These are phyloP conservation scores for Camponotus fellah DNA, from an alignment of 2,888 invertebrate genomes.

Conservation along the genomic window DNA sequence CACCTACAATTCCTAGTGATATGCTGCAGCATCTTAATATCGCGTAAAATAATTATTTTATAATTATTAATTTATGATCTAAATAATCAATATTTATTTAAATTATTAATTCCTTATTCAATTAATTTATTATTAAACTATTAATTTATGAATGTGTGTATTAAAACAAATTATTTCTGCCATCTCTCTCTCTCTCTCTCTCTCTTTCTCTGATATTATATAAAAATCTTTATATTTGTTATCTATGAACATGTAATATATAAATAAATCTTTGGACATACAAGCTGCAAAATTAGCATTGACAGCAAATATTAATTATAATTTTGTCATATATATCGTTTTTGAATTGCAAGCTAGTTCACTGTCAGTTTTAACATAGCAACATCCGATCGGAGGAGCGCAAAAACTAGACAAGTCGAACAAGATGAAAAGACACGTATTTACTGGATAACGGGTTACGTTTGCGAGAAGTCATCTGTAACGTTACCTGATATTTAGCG, in stretches of 20 bases:
- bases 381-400: neutral
- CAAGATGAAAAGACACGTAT: conserved; percentile 19
- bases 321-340: conserved; percentile 1
- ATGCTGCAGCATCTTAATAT: neutral
- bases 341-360: neutral
- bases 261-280: neutral
- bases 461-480: conserved; percentile 34
- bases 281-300: neutral
- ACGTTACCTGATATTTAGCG: conserved; percentile 35
- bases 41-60: too few relatives aligned
- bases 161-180: neutral
- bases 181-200: neutral
- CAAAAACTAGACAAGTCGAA: neutral
- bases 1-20: neutral
- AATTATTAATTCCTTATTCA: too few relatives aligned
- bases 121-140: too few relatives aligned
- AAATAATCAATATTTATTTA: too few relatives aligned
- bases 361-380: conserved; percentile 21
- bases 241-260: neutral
- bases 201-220: neutral
- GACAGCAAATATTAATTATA: conserved; percentile 12
- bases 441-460: conserved; percentile 7
- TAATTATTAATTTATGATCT: neutral
- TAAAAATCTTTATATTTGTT: neutral
- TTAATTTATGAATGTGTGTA: neutral